phyloP scores from a whole-genome alignment of 2,888 invertebrate genomes.

The Ligdia adustata region DNA sequence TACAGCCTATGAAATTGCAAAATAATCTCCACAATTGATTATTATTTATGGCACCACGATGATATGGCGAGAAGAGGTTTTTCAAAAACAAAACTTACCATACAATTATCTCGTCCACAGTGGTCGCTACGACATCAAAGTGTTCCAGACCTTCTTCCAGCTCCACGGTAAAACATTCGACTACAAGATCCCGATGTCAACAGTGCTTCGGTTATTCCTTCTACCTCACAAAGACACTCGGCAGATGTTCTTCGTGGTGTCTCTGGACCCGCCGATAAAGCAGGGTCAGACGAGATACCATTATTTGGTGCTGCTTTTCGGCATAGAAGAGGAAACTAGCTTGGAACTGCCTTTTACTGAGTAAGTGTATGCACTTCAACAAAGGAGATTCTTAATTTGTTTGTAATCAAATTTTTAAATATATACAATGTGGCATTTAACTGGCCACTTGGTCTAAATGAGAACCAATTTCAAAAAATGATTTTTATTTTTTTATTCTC shows the following conservation, averaged over 20 bases:
- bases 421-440: too few relatives aligned
- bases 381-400: too few relatives aligned
- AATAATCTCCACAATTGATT: too few relatives aligned
- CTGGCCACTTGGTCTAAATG: too few relatives aligned
- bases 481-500: too few relatives aligned
- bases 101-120: conserved; percentile 77
- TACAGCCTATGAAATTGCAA: too few relatives aligned
- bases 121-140: conserved; percentile 98
- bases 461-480: too few relatives aligned
- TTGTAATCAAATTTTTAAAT: too few relatives aligned
- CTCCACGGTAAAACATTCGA: conserved; percentile 99
- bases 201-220: conserved; percentile 96
- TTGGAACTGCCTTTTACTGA: conserved; percentile 96
- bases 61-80: too few relatives aligned
- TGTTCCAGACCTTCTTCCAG: conserved; percentile 88
- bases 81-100: not conserved
- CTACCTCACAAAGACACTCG: conserved; percentile 98
- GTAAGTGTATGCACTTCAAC: too few relatives aligned
- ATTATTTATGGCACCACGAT: too few relatives aligned
- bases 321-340: conserved; percentile 96
- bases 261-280: conserved; percentile 99
- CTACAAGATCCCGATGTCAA: conserved; percentile 99
- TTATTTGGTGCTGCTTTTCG: conserved; percentile 96
- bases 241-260: conserved; percentile 99
- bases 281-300: conserved; percentile 99